These are phyloP conservation scores for Chesias legatella DNA, from an alignment of 2,888 invertebrate genomes.

Conservation along the genomic window DNA sequence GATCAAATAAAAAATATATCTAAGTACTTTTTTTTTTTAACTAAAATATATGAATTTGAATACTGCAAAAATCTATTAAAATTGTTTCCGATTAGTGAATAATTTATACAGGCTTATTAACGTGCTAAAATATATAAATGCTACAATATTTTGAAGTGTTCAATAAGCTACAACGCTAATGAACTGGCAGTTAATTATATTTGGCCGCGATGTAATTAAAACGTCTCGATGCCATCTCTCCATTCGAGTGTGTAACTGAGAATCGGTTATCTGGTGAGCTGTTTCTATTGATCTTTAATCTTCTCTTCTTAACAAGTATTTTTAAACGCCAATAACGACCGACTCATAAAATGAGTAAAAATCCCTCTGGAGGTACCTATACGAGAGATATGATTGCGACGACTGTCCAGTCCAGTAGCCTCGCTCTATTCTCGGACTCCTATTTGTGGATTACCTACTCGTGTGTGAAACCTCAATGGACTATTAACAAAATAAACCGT, in stretches of 20 bases:
- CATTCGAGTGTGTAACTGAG: neutral
- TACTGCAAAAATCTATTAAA: too few relatives aligned
- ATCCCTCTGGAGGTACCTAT: slow-evolving; percentile 26
- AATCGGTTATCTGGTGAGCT: slow-evolving; percentile 1
- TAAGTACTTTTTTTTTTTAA: too few relatives aligned
- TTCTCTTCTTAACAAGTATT: slow-evolving; percentile 15
- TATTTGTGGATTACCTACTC: slow-evolving; percentile 72
- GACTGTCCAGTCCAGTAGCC: slow-evolving; percentile 75
- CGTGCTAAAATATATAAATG: too few relatives aligned
- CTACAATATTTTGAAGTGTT: too few relatives aligned
- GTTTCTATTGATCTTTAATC: slow-evolving; percentile 16
- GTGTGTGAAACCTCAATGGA: slow-evolving; percentile 55
- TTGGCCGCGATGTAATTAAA: slow-evolving; percentile 12
- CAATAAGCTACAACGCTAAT: slow-evolving; percentile 9
- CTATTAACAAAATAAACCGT: slow-evolving; percentile 53
- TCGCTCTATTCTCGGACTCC: slow-evolving; percentile 78
- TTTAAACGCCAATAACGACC: slow-evolving; percentile 19
- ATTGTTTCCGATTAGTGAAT: too few relatives aligned
- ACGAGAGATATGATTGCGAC: slow-evolving; percentile 64
- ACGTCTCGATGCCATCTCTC: slow-evolving; percentile 7
- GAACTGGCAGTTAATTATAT: slow-evolving; percentile 4
- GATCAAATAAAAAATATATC: too few relatives aligned
- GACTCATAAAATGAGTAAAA: slow-evolving; percentile 32
- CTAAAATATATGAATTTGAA: too few relatives aligned
- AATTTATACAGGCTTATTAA: too few relatives aligned